Evolutionary conservation across 2,797 vertebrate genomes (phyloP), one percentile per base, ranked within the genome.

Genomic region (Perdix hodgsoniae): DNA sequence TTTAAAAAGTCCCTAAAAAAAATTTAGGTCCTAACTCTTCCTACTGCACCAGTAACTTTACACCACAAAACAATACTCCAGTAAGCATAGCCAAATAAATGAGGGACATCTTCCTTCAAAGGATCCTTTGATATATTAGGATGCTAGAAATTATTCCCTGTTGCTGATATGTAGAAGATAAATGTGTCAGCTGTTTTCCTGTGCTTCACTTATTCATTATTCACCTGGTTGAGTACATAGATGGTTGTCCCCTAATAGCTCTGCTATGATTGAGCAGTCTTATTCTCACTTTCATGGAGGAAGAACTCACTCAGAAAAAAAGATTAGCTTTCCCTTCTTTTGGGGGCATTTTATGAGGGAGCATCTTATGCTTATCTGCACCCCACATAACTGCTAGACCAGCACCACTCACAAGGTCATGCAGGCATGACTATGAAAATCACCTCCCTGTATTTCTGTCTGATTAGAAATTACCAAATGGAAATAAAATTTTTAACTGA

Each of bases 1-100:
- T 57, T 94, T 91, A 94, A 95, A 92, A 74, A 85, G 52, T 15
- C 54, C 78, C 83, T 96, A 83, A 97, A 49, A 96, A 96, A 78
- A 66, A 94, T 86, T 93, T 81, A 52, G 85, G 22, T 26, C 33
- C 66, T 76, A 87, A 76, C 27, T 87, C 79, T 45, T 85, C 86
- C 56, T 85, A 60, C 39, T 83, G 56, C 22, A 67, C 63, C 56
- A 39, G 84, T 64, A 91, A 87, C 42, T 85, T 65, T 83, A 54
- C 10, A 56, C 23, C 61, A 87, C 78, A 89, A 77, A 92, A 75
- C 59, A 95, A 89, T 54, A 73, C 17, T 95, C 87, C 33, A 65
- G 57, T 21, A 26, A 15, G 27, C 39, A 61, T 60, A 75, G 86
- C 76, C 78, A 95, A 86, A 93, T 89, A 94, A 95, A 91, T 89